Evolutionary conservation across 2,888 invertebrate genomes (phyloP), one percentile per base, ranked within the genome.

Genomic region (Pocota personata): DNA sequence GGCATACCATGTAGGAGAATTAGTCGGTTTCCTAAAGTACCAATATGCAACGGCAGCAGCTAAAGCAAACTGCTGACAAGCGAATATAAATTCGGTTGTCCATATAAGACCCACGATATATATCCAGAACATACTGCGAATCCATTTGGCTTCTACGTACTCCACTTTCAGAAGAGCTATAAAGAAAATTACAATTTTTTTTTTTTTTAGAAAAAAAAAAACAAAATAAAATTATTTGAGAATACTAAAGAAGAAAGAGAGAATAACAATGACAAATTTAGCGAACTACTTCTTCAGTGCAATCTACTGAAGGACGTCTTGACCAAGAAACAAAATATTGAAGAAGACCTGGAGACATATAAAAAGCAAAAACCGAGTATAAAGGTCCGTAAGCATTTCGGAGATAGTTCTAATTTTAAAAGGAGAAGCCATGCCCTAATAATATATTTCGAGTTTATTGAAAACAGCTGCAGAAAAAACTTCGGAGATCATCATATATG

Each of bases 51-150:
- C 98, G 19, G 98, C 95, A 10, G 98, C 98, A 16, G 98, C 97
- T 86, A 98, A 95, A 1, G 98, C 96, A 95, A 98, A 97, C 91
- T 97, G 97, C 91, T 98, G 98, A 90, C 98, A 98, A 12, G 97
- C 98, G 89, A 98, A 95, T 88, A 98, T 97, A 91, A 98, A 98
- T 93, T 99, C 98, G 27, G 97, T 96, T 10, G 96, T 96, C 98
- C 98, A 99, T 87, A 99, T 95, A 21, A 98, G 94, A 48, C 97
- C 98, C 64, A 98, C 94, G 16, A 97, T 93, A 90, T 98, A 97
- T 88, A 98, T 95, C 97, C 98, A 98, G 96, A 98, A 97, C 96
- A 98, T 97, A 89, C 97, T 97, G 90, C 96, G 96, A 37, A 97
- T 95, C 95, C 97, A 96, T 88, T 95, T 94, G 0, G 95, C 95